These are phyloP conservation scores for Anableps anableps DNA, from an alignment of 2,797 vertebrate genomes.

Conservation along the genomic window DNA sequence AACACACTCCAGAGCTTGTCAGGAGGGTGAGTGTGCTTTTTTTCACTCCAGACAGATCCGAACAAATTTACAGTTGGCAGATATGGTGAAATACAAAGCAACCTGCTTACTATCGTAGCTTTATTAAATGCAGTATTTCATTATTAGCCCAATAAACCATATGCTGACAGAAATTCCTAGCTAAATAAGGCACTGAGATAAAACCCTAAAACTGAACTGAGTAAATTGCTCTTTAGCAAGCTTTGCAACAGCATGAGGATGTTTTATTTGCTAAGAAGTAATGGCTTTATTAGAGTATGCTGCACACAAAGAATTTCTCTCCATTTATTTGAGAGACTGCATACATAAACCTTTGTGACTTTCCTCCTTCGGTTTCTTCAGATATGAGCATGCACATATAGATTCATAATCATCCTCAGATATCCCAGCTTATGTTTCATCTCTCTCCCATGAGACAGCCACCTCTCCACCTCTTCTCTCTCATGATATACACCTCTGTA, in stretches of 20 bases:
- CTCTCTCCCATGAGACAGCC: slow-evolving; percentile 46
- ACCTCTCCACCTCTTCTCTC: slow-evolving; percentile 20
- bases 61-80: slow-evolving; percentile 39
- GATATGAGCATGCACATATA: slow-evolving; percentile 21
- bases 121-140: slow-evolving; percentile 46
- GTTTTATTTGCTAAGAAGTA: slow-evolving; percentile 44
- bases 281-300: slow-evolving; percentile 40
- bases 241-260: slow-evolving; percentile 51
- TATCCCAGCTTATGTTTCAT: slow-evolving; percentile 55
- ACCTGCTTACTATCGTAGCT: slow-evolving; percentile 28
- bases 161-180: slow-evolving; percentile 34
- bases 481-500: slow-evolving; percentile 68
- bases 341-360: slow-evolving; percentile 43
- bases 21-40: slow-evolving; percentile 1
- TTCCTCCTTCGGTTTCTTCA: slow-evolving; percentile 21
- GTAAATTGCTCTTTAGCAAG: slow-evolving; percentile 16
- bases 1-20: slow-evolving; percentile 54
- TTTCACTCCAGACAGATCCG: slow-evolving; percentile 34
- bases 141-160: slow-evolving; percentile 49
- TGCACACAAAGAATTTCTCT: slow-evolving; percentile 34
- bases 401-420: slow-evolving; percentile 31
- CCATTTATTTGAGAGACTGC: slow-evolving; percentile 45
- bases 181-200: slow-evolving; percentile 34
- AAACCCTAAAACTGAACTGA: slow-evolving; percentile 19
- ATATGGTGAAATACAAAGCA: slow-evolving; percentile 54